Evolutionary conservation across 2,888 invertebrate genomes (phyloP).

Genomic region (Allolobophora icterica): DNA sequence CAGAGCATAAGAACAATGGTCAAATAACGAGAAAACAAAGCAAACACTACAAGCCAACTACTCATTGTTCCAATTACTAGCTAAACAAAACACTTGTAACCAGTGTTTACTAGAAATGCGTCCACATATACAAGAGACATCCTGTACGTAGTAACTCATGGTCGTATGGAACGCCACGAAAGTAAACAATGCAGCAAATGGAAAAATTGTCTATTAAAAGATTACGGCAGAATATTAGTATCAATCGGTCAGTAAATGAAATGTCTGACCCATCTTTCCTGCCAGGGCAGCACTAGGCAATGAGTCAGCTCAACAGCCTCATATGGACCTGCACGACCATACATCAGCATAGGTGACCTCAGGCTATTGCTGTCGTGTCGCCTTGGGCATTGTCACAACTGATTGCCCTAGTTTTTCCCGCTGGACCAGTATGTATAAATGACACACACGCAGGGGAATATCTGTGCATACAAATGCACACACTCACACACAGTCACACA

Average conservation of each 20-base stretch:
- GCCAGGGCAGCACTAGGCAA: background rate
- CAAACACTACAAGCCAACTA: too few species aligned
- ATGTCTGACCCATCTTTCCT: background rate
- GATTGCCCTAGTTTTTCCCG: too few species aligned
- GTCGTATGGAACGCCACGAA: too few species aligned
- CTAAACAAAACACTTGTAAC: too few species aligned
- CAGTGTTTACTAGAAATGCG: too few species aligned
- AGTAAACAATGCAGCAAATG: too few species aligned
- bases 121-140: too few species aligned
- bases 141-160: too few species aligned
- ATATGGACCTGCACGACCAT: background rate
- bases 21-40: too few species aligned
- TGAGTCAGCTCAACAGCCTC: background rate
- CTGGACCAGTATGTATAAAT: background rate
- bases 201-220: background rate
- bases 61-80: too few species aligned
- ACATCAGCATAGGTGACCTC: background rate
- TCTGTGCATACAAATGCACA: background rate
- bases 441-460: background rate
- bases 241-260: too few species aligned
- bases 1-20: background rate
- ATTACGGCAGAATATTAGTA: background rate
- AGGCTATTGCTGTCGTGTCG: background rate
- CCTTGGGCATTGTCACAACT: conserved; percentile 6
- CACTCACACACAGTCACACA: too few species aligned